These are phyloP conservation scores for Dexiosoma caninum DNA, from an alignment of 2,888 invertebrate species.

Conservation along the genomic window DNA sequence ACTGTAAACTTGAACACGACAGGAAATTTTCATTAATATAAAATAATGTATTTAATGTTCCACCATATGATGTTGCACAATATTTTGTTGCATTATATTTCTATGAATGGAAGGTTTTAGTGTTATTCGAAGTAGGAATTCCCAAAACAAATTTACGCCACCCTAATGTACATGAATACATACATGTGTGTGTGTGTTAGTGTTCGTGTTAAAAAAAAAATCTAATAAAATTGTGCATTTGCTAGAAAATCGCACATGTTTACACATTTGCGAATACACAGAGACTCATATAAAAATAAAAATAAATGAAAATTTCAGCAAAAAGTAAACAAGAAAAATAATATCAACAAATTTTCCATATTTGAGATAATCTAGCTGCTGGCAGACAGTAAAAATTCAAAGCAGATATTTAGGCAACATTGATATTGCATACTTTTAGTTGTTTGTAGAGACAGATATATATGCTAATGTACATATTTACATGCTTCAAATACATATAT, in stretches of 20 bases:
- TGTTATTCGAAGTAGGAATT: too few species aligned
- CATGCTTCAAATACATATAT: too few species aligned
- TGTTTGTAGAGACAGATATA: constrained; percentile 12
- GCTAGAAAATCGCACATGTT: constrained; percentile 28
- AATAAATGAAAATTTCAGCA: not conserved
- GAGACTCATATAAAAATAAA: not conserved
- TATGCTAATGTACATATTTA: too few species aligned
- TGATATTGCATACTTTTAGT: constrained; percentile 49
- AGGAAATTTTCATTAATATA: too few species aligned
- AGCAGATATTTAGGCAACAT: constrained; percentile 47
- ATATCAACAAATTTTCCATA: constrained; percentile 20
- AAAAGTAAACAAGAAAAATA: not conserved
- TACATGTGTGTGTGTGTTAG: not conserved
- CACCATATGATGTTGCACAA: too few species aligned
- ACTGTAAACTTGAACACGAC: too few species aligned
- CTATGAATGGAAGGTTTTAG: too few species aligned
- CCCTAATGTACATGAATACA: not conserved
- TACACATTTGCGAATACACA: not conserved
- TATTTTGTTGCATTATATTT: too few species aligned
- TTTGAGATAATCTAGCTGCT: constrained; percentile 49
- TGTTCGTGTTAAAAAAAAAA: not conserved
- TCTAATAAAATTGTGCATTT: constrained; percentile 45
- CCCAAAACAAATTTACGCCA: too few species aligned
- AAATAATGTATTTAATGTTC: too few species aligned
- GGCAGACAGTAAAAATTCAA: constrained; percentile 49